These are phyloP conservation scores for Steromphala cineraria DNA, from an alignment of 2,888 invertebrate genomes.

Conservation along the genomic window DNA sequence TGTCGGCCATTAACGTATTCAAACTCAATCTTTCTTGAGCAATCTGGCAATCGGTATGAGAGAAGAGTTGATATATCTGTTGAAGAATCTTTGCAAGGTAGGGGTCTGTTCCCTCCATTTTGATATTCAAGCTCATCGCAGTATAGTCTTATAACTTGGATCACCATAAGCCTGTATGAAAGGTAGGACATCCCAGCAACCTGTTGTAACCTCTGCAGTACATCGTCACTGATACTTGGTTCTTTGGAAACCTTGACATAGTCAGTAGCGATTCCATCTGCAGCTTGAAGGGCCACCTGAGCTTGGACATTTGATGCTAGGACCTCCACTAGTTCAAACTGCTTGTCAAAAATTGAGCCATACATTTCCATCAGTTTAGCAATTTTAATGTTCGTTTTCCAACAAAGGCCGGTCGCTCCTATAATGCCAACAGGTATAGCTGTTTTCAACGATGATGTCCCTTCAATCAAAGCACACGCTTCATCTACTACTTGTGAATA, in stretches of 20 bases:
- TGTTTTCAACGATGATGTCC: too few relatives aligned
- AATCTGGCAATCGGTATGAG: background rate
- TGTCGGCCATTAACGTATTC: background rate
- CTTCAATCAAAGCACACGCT: background rate
- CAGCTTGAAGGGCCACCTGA: background rate
- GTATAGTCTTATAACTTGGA: background rate
- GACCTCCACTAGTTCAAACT: background rate
- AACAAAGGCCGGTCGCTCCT: background rate
- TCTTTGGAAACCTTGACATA: background rate
- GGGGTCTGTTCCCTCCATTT: background rate
- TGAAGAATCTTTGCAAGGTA: background rate
- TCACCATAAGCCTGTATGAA: background rate
- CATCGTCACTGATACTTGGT: background rate
- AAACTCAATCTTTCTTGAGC: background rate
- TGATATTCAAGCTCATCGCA: background rate
- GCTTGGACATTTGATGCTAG: background rate
- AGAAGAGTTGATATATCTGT: slow-evolving; percentile 4
- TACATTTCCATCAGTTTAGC: background rate
- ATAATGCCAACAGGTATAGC: too few relatives aligned
- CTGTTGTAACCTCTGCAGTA: background rate
- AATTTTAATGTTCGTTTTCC: background rate
- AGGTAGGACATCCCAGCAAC: background rate
- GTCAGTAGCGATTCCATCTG: background rate
- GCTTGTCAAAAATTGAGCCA: background rate
- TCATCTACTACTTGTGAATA: background rate